Evolutionary conservation across 2,113 vertebrate genomes (phyloP), one percentile per base, ranked within the genome.

Genomic region (Gracilinanus agilis): DNA sequence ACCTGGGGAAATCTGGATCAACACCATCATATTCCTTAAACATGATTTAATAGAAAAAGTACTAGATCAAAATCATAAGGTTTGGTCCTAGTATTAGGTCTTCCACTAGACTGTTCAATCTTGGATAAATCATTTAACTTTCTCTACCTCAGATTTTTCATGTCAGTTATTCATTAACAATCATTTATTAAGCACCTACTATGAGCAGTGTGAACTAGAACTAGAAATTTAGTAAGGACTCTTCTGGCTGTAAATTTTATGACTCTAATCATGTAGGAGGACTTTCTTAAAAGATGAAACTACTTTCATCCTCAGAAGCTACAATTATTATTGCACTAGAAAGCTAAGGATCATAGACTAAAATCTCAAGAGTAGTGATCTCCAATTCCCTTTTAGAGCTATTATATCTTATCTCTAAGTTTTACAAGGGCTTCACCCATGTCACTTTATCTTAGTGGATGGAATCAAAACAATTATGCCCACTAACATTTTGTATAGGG

Each of bases 371-470:
- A 96, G 67, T 88, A 40, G 56, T 93, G 97, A 95, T 94, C 93
- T 97, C 44, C 44, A n/a, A 44, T 56, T 97, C 93, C 88, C 97
- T 97, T 97, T 83, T 89, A 95, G 96, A 97, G 90, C 75, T 54
- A 44, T 88, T 96, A 89, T 90, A 94, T 95, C 94, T 97, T 91
- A 96, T 75, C 95, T 92, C 54, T 56, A 29, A 96, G 89, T 97
- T 98, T 97, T 96, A 95, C 89, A 94, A 97, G 96, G 94, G 83
- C 90, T 97, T 98, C 95, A 94, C 90, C 91, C 92, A 92, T 96
- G 96, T 96, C 97, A 93, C 97, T 97, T 98, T 97, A 95, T 97
- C 98, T 98, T 97, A 93, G 90, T 8, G 75, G 96, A 96, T 93
- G 96, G 97, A 95, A 96, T 96, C 96, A 44, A 89, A 88, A 93